Evolutionary conservation across 2,797 vertebrate genomes (phyloP).

Genomic region (Eptatretus atami): DNA sequence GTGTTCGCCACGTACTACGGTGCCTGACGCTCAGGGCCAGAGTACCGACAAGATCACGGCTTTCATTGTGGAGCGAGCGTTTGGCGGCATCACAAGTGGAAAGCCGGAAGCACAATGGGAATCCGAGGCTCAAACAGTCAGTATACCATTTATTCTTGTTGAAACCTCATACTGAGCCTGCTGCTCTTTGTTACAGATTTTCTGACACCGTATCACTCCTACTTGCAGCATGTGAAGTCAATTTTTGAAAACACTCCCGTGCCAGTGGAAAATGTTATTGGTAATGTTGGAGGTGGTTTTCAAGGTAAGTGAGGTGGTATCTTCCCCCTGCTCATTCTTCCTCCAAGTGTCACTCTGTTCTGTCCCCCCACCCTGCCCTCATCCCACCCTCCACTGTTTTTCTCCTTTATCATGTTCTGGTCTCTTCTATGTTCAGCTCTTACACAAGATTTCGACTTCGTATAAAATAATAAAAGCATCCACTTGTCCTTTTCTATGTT

Average conservation of each 20-base stretch:
- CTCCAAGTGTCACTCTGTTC: too few relatives aligned
- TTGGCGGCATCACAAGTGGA: slow-evolving; percentile 42
- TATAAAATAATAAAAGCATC: too few relatives aligned
- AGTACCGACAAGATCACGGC: slow-evolving; percentile 63
- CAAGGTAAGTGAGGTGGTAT: slow-evolving; percentile 24
- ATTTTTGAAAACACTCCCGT: slow-evolving; percentile 62
- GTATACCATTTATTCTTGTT: slow-evolving; percentile 9
- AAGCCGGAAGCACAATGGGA: slow-evolving; percentile 75
- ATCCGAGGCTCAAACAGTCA: slow-evolving; percentile 83
- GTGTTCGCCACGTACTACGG: slow-evolving; percentile 55
- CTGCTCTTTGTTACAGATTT: too few relatives aligned
- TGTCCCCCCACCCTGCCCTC: neutral
- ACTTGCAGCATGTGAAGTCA: slow-evolving; percentile 42
- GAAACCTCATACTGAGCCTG: neutral
- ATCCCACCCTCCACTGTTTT: too few relatives aligned
- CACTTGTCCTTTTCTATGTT: too few relatives aligned
- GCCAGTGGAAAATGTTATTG: slow-evolving; percentile 60
- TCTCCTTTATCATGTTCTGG: too few relatives aligned
- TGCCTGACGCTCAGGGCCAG: slow-evolving; percentile 27
- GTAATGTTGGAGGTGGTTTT: slow-evolving; percentile 66
- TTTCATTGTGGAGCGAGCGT: slow-evolving; percentile 57
- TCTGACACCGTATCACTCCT: neutral
- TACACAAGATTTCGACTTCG: too few relatives aligned
- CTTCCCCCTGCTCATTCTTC: neutral
- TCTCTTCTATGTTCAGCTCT: too few relatives aligned